Evolutionary conservation across 1,140 invertebrate genomes (phyloP).

Genomic region (Neodiprion lecontei): DNA sequence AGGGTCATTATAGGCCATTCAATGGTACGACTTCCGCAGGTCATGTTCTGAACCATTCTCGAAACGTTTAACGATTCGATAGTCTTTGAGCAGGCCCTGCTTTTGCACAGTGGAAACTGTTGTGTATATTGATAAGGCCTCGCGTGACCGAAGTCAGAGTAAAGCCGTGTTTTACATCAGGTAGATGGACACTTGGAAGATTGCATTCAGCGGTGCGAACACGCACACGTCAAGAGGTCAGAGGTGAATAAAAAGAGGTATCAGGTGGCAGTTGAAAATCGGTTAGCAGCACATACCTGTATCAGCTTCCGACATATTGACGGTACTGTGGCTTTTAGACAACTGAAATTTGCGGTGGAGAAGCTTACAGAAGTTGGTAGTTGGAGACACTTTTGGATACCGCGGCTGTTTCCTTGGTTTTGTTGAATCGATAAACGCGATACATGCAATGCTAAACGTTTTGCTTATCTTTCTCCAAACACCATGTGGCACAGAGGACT

Average conservation of each 20-base stretch:
- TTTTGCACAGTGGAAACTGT: no score
- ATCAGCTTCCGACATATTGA: slow-evolving; percentile 55
- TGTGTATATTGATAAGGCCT: background rate
- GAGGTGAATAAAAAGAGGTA: no score
- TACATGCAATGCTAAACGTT: background rate
- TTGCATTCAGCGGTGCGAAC: slow-evolving; percentile 32
- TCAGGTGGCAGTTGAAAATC: no score
- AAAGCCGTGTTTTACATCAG: slow-evolving; percentile 2
- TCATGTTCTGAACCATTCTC: no score
- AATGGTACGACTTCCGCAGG: no score
- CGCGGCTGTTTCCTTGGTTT: slow-evolving; percentile 52
- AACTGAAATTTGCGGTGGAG: slow-evolving; percentile 21
- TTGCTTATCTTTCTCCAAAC: background rate
- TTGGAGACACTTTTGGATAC: slow-evolving; percentile 48
- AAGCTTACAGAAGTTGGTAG: slow-evolving; percentile 20
- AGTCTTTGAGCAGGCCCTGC: no score
- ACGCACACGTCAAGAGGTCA: slow-evolving; percentile 30
- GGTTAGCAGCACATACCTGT: slow-evolving; percentile 46
- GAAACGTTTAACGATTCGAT: no score
- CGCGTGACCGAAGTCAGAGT: background rate
- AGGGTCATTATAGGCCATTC: no score
- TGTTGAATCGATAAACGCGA: slow-evolving; percentile 54
- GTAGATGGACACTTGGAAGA: slow-evolving; percentile 35
- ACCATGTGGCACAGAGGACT: background rate
- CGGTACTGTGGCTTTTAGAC: slow-evolving; percentile 21